Evolutionary conservation across 2,113 vertebrate species (phyloP).

Genomic region (Protobothrops mucrosquamatus): DNA sequence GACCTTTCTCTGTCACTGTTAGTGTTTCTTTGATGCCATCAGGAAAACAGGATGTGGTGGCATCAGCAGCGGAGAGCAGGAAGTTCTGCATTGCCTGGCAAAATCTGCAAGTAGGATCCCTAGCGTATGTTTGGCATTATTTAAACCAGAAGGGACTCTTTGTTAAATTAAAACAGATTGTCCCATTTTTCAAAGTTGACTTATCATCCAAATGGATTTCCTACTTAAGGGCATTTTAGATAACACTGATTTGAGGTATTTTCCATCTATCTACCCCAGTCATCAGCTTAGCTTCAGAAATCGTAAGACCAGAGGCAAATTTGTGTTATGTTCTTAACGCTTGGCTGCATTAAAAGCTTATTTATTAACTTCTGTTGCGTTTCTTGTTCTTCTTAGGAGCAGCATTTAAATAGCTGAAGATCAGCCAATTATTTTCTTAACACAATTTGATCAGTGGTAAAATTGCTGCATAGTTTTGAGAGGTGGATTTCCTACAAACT

Average conservation of each 20-base stretch:
- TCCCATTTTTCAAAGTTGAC: neutral
- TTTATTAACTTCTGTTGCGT: slow-evolving; percentile 5
- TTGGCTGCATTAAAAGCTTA: neutral
- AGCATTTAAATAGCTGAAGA: neutral
- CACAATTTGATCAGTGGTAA: neutral
- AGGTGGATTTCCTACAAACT: neutral
- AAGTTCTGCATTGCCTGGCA: neutral
- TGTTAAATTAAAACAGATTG: neutral
- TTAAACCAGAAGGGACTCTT: neutral
- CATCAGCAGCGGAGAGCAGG: neutral
- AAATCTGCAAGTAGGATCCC: neutral
- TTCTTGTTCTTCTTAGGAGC: slow-evolving; percentile 3
- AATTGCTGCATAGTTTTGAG: neutral
- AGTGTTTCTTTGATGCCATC: neutral
- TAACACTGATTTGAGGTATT: neutral
- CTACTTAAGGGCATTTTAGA: neutral
- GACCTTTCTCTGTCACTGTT: neutral
- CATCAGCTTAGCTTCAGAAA: neutral
- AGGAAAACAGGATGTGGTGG: slow-evolving; percentile 64
- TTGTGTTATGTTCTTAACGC: neutral
- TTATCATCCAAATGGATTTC: neutral
- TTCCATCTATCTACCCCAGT: accelerated
- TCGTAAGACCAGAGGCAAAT: neutral
- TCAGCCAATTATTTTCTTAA: neutral
- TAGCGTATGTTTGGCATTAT: neutral